Evolutionary conservation across 2,888 invertebrate genomes (phyloP).

Genomic region (Xestia ashworthii): DNA sequence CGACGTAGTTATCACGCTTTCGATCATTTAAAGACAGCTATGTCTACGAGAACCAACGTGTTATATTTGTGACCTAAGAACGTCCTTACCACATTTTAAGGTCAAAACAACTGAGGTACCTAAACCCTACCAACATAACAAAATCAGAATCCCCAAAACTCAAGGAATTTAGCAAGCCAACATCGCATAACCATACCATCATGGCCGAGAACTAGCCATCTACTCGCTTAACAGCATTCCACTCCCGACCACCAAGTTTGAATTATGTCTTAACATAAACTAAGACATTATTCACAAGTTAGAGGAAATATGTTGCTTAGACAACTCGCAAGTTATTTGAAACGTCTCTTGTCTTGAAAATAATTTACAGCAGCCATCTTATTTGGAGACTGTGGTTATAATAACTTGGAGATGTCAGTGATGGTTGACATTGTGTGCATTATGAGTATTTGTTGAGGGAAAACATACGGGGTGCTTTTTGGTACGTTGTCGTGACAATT

Average conservation of each 20-base stretch:
- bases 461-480: slow-evolving; percentile 35
- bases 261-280: slow-evolving; percentile 60
- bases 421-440: slow-evolving; percentile 50
- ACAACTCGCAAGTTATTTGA: slow-evolving; percentile 54
- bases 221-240: slow-evolving; percentile 54
- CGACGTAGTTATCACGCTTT: background rate
- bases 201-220: slow-evolving; percentile 41
- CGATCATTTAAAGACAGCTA: background rate
- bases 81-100: fast-evolving
- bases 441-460: slow-evolving; percentile 48
- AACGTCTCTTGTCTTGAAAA: slow-evolving; percentile 60
- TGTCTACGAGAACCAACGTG: background rate
- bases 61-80: background rate
- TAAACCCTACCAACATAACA: background rate
- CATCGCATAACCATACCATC: slow-evolving; percentile 35
- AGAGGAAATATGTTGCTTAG: slow-evolving; percentile 64
- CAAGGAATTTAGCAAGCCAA: slow-evolving; percentile 39
- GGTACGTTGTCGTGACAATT: background rate
- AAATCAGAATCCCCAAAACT: slow-evolving; percentile 41
- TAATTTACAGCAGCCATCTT: slow-evolving; percentile 61
- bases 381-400: slow-evolving; percentile 52
- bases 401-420: slow-evolving; percentile 56
- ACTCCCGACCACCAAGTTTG: slow-evolving; percentile 49
- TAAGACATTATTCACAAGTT: slow-evolving; percentile 61
- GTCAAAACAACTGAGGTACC: background rate